phyloP scores from a whole-genome alignment of 2,888 invertebrate species.

The Sesia apiformis region DNA sequence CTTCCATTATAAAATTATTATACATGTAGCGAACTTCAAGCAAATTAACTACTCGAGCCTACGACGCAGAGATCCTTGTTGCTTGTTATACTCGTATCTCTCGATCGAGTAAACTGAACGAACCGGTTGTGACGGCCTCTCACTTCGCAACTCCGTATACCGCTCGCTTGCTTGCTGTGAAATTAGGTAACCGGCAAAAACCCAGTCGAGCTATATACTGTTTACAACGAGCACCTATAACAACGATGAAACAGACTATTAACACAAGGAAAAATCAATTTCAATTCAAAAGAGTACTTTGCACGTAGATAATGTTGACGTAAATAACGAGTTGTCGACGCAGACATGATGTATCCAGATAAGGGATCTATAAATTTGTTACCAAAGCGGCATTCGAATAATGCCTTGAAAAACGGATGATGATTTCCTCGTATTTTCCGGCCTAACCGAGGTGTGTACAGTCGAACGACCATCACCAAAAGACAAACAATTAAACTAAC shows the following conservation, averaged over 20 bases:
- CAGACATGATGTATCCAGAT: conserved; percentile 26
- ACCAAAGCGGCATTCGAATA: conserved; percentile 39
- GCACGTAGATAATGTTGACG: conserved; percentile 1
- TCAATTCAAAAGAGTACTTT: not conserved
- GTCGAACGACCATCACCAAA: conserved; percentile 60
- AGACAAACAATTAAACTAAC: conserved; percentile 66
- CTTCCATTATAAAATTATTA: conserved; percentile 10
- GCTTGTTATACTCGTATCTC: conserved; percentile 47
- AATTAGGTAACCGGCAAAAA: conserved; percentile 71
- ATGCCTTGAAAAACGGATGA: conserved; percentile 63
- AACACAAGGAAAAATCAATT: not conserved
- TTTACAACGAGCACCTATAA: conserved; percentile 37
- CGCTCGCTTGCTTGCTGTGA: conserved; percentile 59
- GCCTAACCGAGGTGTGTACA: conserved; percentile 47
- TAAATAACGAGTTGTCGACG: conserved; percentile 20
- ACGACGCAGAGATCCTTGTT: conserved; percentile 32
- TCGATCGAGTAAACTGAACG: conserved; percentile 55
- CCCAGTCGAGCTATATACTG: conserved; percentile 30
- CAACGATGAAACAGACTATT: conserved; percentile 6
- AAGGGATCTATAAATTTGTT: conserved; percentile 29
- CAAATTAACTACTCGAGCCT: conserved; percentile 24
- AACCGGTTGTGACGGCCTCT: conserved; percentile 72
- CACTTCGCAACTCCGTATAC: conserved; percentile 68
- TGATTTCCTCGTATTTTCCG: conserved; percentile 72
- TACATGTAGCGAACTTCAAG: not conserved